A percentile compares a stretch with the other conserved stretches of the same genome.
These are phyloP conservation scores for Cryptoprocta ferox DNA, from an alignment of 2,797 vertebrate genomes.

Conservation along the genomic window DNA sequence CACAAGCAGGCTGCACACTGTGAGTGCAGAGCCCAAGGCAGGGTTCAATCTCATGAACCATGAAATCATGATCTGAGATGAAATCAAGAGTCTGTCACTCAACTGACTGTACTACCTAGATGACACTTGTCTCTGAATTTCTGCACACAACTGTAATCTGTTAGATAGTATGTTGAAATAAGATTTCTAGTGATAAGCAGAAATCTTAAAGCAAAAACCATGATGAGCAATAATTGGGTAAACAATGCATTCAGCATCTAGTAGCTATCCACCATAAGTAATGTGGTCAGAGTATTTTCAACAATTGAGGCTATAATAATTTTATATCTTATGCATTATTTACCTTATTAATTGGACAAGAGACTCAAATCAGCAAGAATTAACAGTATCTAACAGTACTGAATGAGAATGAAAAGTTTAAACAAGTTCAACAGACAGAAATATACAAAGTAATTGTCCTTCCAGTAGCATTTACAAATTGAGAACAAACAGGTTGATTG, in stretches of 20 bases:
- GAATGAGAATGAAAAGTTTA: not conserved
- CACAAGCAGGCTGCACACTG: too few relatives aligned
- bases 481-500: not conserved
- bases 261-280: not conserved
- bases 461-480: not conserved
- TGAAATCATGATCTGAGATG: too few relatives aligned
- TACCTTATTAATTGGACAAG: not conserved
- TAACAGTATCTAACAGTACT: not conserved
- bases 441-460: not conserved
- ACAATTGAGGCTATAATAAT: not conserved
- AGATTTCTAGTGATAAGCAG: not conserved
- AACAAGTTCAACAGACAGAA: not conserved
- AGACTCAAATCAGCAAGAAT: not conserved
- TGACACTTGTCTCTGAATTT: too few relatives aligned
- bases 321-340: not conserved
- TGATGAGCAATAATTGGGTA: not conserved
- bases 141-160: not conserved
- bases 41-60: too few relatives aligned
- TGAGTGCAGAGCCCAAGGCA: too few relatives aligned
- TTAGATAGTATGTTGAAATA: not conserved
- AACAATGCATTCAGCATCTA: not conserved
- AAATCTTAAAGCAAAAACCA: not conserved
- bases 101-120: too few relatives aligned
- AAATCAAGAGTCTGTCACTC: too few relatives aligned
- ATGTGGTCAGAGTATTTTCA: not conserved